Evolutionary conservation across 1,140 invertebrate genomes (phyloP), one percentile per base, ranked within the genome.

Genomic region (Brachionus manjavacas): DNA sequence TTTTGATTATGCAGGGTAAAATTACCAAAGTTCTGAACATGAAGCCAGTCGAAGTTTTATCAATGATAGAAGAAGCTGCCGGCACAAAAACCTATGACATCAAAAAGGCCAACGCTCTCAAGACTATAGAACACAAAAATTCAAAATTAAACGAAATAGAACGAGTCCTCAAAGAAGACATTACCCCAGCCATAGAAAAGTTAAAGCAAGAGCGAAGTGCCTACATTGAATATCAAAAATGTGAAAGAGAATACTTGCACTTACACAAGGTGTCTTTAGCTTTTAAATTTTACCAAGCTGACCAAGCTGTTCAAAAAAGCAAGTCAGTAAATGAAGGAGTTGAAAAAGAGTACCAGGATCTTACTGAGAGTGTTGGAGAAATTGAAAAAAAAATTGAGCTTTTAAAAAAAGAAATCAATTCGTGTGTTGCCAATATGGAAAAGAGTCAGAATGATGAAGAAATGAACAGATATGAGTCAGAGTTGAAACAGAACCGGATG

Each of bases 11-110:
- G 97, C 98, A 99, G 92, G 98, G 98, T 8, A 92, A 96, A 87
- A 98, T 99, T 79, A 99, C 97, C 0, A 99, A 99, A 92, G 97
- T 99, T 1, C 91, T 99, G 2, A 99, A 98, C 88, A 99, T 99
- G 97, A 99, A 98, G 88, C 96, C 97, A 14, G 92, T 93, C 84
- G 97, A 99, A 93, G 97, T 99, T 88, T 91, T 99, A 41, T 95
- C 95, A 0, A 98, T 99, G 96, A 94, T 99, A 84, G 98, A 99
- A 91, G 98, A 99, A 91, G 96, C 97, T 28, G 96, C 96, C 1
- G 97, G 97, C n/a, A 98, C 97, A 1, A 93, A 94, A 87, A 94
- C 98, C 92, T 99, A 99, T 90, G 96, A 99, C 89, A 92, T 92
- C 0, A 99, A 99, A 88, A 96, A 96, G 87, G 93, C 95, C 86